Base-by-base conservation (phyloP, 2,888 invertebrate genomes). In the Lapara coniferarum region DNA sequence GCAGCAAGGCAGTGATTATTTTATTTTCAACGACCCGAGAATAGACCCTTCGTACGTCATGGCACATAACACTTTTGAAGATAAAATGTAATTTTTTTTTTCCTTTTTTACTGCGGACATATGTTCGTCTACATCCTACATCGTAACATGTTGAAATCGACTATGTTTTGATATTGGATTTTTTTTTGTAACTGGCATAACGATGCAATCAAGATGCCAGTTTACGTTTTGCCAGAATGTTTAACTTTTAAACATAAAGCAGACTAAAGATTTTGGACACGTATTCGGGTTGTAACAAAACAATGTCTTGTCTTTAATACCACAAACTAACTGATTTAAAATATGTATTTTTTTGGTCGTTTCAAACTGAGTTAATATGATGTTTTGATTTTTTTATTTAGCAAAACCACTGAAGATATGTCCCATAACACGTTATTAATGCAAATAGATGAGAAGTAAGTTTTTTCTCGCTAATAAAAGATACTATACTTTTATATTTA, bases 21-120 rank as follows among this genome's bases (percentile, higher is more conserved):
- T 85, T 68, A 81, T 86, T 10, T 85, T 88, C 73, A 82, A 83
- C 72, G 89, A 91, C 68, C 84, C 89, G 2, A 86, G 85, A 71
- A 78, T 87, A 8, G 84, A 73, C 84, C 55, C 80, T 82, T 70
- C 74, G 76, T 63, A 46, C 19, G 73, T 83, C n/a, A 75, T 83
- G 70, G 72, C 81, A 8, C 78, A 77, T 67, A 82, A 74, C 71
- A 81, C 86, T 83, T 92, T 84, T 74, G 95, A 95, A 83, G 95
- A 95, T 80, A 95, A 94, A 92, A 95, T 95, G 95, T 95, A 91
- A 95, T 85, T 86, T 69, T 49, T 71, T 68, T 74, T 76, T 69
- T 56, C 69, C 71, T 67, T 69, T 44, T 70, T 69, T 66, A n/a
- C 0, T 13, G 0, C 16, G 53, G 10, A 55, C 10, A 10, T 19